These are phyloP conservation scores for Eulemur albifrons DNA, from an alignment of 2,797 vertebrate genomes.

Conservation along the genomic window DNA sequence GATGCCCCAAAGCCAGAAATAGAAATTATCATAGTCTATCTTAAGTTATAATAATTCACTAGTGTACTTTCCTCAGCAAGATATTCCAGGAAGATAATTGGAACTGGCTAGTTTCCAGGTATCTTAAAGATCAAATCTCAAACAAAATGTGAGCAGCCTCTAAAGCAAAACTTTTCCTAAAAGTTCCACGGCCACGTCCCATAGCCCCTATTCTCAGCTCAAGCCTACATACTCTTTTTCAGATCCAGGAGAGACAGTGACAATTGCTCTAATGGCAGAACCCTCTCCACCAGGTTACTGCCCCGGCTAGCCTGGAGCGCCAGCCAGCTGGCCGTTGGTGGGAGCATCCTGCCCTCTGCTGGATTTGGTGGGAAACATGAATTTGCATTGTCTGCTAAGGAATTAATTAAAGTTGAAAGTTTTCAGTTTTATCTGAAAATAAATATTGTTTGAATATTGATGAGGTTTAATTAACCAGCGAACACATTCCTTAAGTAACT, in stretches of 20 bases:
- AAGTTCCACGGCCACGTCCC: background rate
- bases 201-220: background rate
- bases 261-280: background rate
- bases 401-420: conserved; percentile 26
- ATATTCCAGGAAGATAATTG: background rate
- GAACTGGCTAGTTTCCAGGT: conserved; percentile 11
- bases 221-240: background rate
- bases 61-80: background rate
- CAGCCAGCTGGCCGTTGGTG: conserved; percentile 15
- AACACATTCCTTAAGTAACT: background rate
- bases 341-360: conserved; percentile 70
- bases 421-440: conserved; percentile 35
- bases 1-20: background rate
- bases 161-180: background rate
- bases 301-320: background rate
- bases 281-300: background rate
- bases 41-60: background rate
- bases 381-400: background rate
- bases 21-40: background rate
- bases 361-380: conserved; percentile 46
- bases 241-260: background rate
- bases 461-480: conserved; percentile 1
- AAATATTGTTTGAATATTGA: conserved; percentile 32
- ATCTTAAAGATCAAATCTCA: conserved; percentile 24
- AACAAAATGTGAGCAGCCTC: background rate